phyloP scores from a whole-genome alignment of 2,888 invertebrate genomes.

The Esperia sulphurella region DNA sequence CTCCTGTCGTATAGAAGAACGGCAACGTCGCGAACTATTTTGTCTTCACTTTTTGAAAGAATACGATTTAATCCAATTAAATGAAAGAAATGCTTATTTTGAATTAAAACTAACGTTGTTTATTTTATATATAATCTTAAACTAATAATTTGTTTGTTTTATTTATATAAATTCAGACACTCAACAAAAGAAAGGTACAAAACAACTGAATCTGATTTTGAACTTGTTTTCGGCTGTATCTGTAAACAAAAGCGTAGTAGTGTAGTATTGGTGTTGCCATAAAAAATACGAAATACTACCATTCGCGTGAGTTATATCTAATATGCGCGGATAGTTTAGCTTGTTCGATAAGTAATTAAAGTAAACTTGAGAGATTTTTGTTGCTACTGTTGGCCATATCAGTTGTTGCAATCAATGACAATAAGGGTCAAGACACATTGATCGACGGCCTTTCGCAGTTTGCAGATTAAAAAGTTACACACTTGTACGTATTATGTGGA shows the following conservation, averaged over 20 bases:
- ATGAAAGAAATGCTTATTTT: constrained; percentile 7
- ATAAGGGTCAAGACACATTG: too few species aligned
- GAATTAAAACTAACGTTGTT: constrained; percentile 1
- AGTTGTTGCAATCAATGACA: too few species aligned
- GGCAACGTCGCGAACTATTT: constrained; percentile 67
- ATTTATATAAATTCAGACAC: constrained; percentile 13
- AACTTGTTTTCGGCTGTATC: constrained; percentile 48
- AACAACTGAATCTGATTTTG: constrained; percentile 35
- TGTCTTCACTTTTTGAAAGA: constrained; percentile 42
- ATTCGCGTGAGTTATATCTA: too few species aligned
- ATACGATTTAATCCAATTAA: constrained; percentile 8
- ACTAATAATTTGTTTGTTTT: neutral
- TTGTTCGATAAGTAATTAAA: too few species aligned
- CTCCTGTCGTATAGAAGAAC: constrained; percentile 35
- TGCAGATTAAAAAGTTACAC: too few species aligned
- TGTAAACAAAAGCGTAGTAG: constrained; percentile 64
- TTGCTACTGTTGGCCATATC: too few species aligned
- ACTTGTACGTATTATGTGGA: too few species aligned
- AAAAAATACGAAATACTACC: constrained; percentile 21
- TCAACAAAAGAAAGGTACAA: constrained; percentile 29
- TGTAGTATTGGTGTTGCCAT: constrained; percentile 27
- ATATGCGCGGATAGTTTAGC: too few species aligned
- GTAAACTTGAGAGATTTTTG: too few species aligned
- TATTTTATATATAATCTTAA: neutral
- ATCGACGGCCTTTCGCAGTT: too few species aligned